Percentiles rank a stretch among this genome's conserved stretches.
These are phyloP conservation scores for Echinometra lucunter DNA, from an alignment of 53 echinoderm and acorn worm species.

Conservation along the genomic window DNA sequence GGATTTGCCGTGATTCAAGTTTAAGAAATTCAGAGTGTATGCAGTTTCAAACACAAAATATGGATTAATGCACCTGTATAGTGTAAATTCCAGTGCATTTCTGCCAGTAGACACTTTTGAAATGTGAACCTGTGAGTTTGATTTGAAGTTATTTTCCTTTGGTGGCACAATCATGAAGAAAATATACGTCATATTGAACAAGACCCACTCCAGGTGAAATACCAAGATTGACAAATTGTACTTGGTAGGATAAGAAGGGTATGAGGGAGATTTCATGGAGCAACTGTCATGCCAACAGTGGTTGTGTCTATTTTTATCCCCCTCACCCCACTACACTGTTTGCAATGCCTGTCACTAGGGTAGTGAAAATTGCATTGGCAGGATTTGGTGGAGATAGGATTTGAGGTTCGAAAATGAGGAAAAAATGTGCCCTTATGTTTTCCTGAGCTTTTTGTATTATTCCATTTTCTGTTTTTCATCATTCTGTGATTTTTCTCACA, in stretches of 20 bases:
- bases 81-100: background rate
- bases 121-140: background rate
- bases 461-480: background rate
- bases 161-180: background rate
- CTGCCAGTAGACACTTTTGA: background rate
- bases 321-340: background rate
- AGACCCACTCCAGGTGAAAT: background rate
- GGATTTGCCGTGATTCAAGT: too few species aligned
- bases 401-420: background rate
- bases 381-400: background rate
- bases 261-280: background rate
- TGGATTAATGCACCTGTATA: too few species aligned
- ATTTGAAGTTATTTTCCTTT: background rate
- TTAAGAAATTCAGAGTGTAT: too few species aligned
- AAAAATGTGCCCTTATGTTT: background rate
- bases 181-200: background rate
- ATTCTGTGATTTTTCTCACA: background rate
- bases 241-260: constrained; percentile 33
- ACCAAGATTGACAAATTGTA: constrained; percentile 28
- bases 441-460: background rate
- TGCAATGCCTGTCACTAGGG: background rate
- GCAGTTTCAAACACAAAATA: background rate
- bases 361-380: constrained; percentile 43
- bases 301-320: constrained; percentile 32
- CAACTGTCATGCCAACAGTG: background rate